Conservation (phyloP, 2,888 invertebrate genomes). For the Lasioglossum calceatum region DNA sequence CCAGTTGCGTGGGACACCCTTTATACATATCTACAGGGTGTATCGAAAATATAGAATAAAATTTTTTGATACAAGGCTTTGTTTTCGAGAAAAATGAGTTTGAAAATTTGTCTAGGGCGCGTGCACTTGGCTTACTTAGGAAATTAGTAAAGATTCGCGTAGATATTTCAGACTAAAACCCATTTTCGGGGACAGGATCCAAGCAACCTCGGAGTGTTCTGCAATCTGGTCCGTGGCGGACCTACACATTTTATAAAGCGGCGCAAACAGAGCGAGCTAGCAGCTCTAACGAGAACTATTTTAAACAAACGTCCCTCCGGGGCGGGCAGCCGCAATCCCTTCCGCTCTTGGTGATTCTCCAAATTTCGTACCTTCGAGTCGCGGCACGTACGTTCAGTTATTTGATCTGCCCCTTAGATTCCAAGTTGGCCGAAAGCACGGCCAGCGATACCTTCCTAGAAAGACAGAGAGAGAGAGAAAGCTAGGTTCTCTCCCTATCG, state of each 20-base stretch:
- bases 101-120: too few species aligned
- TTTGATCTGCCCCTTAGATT: constrained; percentile 69
- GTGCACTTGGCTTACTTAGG: too few species aligned
- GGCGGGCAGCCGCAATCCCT: constrained; percentile 52
- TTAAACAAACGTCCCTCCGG: constrained; percentile 58
- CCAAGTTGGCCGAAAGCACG: constrained; percentile 60
- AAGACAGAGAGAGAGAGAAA: not conserved
- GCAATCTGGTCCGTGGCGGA: constrained; percentile 1
- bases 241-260: constrained; percentile 2
- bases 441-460: constrained; percentile 58
- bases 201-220: not conserved
- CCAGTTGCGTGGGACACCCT: too few species aligned
- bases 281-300: constrained; percentile 27
- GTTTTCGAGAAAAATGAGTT: too few species aligned
- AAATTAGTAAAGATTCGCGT: too few species aligned
- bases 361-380: constrained; percentile 70
- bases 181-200: not conserved
- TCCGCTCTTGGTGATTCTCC: constrained; percentile 60
- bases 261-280: constrained; percentile 2
- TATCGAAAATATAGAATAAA: too few species aligned
- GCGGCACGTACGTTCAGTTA: constrained; percentile 68
- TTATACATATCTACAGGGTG: too few species aligned
- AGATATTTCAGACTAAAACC: not conserved
- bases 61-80: too few species aligned
- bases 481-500: constrained; percentile 24